Evolutionary conservation across 2,797 vertebrate genomes (phyloP), one percentile per base, ranked within the genome.

Genomic region (Pygocentrus nattereri): DNA sequence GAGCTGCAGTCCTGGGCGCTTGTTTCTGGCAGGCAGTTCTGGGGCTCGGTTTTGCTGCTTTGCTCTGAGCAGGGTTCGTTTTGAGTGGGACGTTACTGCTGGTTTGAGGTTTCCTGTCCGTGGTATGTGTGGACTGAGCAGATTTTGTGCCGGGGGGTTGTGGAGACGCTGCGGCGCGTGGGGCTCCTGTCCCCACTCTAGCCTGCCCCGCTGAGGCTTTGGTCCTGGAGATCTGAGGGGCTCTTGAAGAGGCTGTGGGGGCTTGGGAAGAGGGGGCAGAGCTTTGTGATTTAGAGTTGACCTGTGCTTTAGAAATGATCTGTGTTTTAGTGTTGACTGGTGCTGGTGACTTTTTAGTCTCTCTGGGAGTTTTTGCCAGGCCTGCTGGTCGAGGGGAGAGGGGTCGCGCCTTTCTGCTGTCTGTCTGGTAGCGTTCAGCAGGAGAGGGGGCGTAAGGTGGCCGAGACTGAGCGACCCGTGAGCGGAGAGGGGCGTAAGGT

Each of bases 391-490:
- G 71, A 58, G 76, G 83, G 25, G 83, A 79, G 65, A 56, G 2
- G 0, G 70, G 50, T 1, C 49, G 78, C 0, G 41, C 61, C 10
- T 78, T 82, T 50, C 68, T 82, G 41, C 68, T 73, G 38, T 94
- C 93, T 3, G 90, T 59, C 10, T 90, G 92, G 44, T 91, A 88
- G 41, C 89, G 89, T 0, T 91, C 90, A n/a, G 92, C 88, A 0
- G 93, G 93, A 8, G 94, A 94, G 87, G 0, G 92, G 88, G 0
- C 90, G 90, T 31, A 92, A n/a, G n/a, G n/a, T n/a, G n/a, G n/a
- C n/a, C n/a, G n/a, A n/a, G n/a, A 90, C 61, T 91, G 90, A 4
- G 89, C 84, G 0, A 94, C 87, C 38, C 91, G 90, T 1, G 91
- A 73, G 47, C 89, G 90, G 79, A 92, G 87, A 68, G 65, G 58